Evolutionary conservation across 2,797 vertebrate species (phyloP), one percentile per base, ranked within the genome.

Genomic region (Gadopsis bispinosus): DNA sequence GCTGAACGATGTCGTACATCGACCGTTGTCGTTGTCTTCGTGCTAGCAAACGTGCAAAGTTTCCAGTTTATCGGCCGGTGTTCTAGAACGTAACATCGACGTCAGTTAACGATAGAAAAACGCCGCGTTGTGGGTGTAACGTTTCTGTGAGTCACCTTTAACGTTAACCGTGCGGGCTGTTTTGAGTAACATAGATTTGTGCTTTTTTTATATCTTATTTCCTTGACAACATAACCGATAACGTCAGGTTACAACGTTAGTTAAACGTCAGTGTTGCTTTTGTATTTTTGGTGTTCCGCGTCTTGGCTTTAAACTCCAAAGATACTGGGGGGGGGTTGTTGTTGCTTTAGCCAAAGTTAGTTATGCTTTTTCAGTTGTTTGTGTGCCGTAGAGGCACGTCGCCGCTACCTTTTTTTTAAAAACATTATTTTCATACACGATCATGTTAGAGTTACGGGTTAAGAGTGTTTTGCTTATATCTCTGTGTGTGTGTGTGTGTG

Each of bases 111-210:
- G 51, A 50, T 1, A 31, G 63, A 75, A 47, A 78, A 73, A 47
- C 50, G 33, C 29, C 2, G 9, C 59, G 70, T 73, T 37, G 81
- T 83, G 75, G 66, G 75, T 78, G 79, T 77, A 75, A 71, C 79
- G 47, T 79, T 16, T 22, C 19, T 13, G 79, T 9, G 59, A 35
- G 7, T 41, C 22, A 20, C 56, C 39, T 26, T 26, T 16, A 35
- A 33, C 29, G 70, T 73, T 39, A 8, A 48, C 53, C 26, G 54
- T 37, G 47, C 54, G 10, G 26, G 26, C 33, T 11, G 62, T 45
- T 3, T 60, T 48, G 43, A 84, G 1, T 20, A 17, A 55, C 26
- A 1, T 7, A 0, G 0, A 0, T 9, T 4, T 48, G 0, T 31
- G 0, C 0, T 16, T 0, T 41, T 41, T 41, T 11, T 22, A 3